Conservation (phyloP, 2,888 invertebrate species). For the Nudaria mundana region DNA sequence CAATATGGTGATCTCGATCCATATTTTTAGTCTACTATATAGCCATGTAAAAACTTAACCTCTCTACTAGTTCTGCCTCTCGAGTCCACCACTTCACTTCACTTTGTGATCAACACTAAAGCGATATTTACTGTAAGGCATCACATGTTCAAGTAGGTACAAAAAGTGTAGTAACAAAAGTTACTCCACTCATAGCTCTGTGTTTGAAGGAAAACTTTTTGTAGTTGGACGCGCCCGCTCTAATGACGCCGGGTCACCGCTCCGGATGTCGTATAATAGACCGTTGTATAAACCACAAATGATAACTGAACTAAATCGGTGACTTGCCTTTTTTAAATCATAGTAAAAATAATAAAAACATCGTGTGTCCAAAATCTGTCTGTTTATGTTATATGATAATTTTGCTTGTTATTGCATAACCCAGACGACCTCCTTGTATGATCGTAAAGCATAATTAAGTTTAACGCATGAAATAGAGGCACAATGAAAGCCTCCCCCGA, state of each 20-base stretch:
- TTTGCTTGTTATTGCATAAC: constrained; percentile 1
- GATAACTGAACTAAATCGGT: constrained; percentile 30
- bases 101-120: no score
- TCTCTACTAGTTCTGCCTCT: no score
- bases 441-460: constrained; percentile 26
- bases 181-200: constrained; percentile 30
- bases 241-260: constrained; percentile 48
- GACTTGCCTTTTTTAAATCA: no score
- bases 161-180: background rate
- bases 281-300: constrained; percentile 34
- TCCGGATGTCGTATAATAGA: constrained; percentile 46
- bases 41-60: no score
- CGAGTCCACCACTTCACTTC: no score
- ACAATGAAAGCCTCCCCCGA: no score
- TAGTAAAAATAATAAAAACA: background rate
- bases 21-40: no score
- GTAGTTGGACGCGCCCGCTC: constrained; percentile 38
- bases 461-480: constrained; percentile 27
- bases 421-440: constrained; percentile 12
- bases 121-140: no score
- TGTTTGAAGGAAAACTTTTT: constrained; percentile 52
- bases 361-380: background rate
- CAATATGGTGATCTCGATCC: no score
- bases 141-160: no score
- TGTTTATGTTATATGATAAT: background rate